Base-by-base conservation (phyloP, 2,113 vertebrate genomes). In the Prinia subflava region DNA sequence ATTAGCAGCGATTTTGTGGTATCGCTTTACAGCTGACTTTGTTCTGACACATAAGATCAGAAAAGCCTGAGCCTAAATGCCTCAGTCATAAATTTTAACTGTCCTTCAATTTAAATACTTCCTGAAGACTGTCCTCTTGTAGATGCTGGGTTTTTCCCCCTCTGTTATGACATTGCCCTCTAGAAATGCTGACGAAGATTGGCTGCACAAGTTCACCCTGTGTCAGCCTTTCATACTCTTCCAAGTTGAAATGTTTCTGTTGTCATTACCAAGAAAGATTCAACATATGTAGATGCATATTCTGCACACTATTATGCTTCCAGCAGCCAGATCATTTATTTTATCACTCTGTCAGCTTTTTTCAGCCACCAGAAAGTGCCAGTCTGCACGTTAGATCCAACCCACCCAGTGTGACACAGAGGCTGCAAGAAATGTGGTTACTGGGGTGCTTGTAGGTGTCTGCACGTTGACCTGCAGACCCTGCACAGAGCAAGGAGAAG, bases 171-270 rank as follows among this genome's bases (percentile, higher is more conserved):
- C 57, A 59, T 83, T 96, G 82, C 47, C 93, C 94, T 97, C 93
- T 90, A 93, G 93, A 95, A 96, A 69, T 88, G 94, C 95, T 97
- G 94, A 95, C 96, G 83, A 91, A 65, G 84, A 88, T 52, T 60
- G 79, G 71, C 79, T 94, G 55, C 41, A 3, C 1, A 30, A 89
- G 78, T 92, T 97, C 87, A 92, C 93, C 90, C 71, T 35, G 35
- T 91, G 92, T 96, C 71, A 92, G 93, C 95, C 56, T 93, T 97
- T 95, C 85, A 74, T 46, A 55, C 30, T 74, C 63, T 56, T 83
- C 78, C 75, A 70, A 92, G 59, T 55, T 83, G 64, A 95, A 95
- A 92, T 77, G 74, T 56, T 96, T 91, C 63, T 77, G 42, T 87
- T 95, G 84, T 95, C 93, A 93, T 95, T 92, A 95, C 35, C 55